Percentiles rank a stretch among this genome's conserved stretches.
phyloP scores from a whole-genome alignment of 92 coral and sea anemone species.

The Bergia puertoricense region DNA sequence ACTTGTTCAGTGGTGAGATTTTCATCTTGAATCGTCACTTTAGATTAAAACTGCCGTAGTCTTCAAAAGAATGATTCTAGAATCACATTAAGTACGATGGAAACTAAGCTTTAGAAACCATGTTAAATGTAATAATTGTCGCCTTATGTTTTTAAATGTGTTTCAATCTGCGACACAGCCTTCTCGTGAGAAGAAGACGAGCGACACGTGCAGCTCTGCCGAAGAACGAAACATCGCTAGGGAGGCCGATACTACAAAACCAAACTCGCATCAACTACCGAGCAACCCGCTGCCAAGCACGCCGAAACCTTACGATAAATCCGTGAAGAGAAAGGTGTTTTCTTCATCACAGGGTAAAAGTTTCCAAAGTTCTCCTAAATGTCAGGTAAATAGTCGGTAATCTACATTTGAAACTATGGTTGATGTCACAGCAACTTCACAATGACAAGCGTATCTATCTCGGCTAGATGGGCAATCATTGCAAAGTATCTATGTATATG shows the following conservation, averaged over 20 bases:
- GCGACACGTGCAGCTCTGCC: constrained; percentile 10
- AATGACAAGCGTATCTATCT: no score
- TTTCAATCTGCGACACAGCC: constrained; percentile 1
- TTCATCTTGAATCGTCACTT: neutral
- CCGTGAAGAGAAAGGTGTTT: constrained; percentile 41
- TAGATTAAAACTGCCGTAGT: no score
- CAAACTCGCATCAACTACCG: neutral
- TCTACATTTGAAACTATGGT: neutral
- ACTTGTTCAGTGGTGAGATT: neutral
- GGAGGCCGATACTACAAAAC: neutral
- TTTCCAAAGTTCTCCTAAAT: constrained; percentile 27
- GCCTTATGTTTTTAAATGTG: neutral
- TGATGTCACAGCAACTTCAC: neutral
- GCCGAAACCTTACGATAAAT: constrained; percentile 9
- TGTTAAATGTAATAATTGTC: no score
- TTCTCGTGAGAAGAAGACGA: constrained; percentile 10
- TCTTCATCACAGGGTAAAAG: constrained; percentile 34
- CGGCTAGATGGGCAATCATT: no score
- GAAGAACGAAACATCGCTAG: constrained; percentile 4
- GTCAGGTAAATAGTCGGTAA: neutral
- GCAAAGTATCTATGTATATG: no score
- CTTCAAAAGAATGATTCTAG: neutral
- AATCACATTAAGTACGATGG: no score
- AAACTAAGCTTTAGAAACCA: no score
- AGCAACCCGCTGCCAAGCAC: neutral